These are phyloP conservation scores for Lates japonicus DNA, from an alignment of 2,797 vertebrate genomes.

Conservation along the genomic window DNA sequence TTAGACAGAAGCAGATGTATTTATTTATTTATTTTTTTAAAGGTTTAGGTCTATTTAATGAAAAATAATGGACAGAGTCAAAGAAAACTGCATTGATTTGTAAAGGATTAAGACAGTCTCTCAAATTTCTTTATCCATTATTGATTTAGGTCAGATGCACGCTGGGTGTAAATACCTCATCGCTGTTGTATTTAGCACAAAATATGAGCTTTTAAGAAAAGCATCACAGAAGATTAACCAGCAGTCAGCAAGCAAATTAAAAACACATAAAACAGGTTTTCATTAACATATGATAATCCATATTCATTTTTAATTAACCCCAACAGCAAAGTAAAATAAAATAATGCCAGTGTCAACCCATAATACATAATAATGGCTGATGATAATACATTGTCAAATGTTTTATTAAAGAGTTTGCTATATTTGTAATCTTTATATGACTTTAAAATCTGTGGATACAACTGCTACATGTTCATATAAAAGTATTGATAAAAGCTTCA, in stretches of 20 bases:
- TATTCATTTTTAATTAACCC: conserved; percentile 56
- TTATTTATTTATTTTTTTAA: conserved; percentile 2
- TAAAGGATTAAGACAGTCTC: conserved; percentile 57
- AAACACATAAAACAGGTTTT: conserved; percentile 46
- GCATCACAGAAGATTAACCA: conserved; percentile 32
- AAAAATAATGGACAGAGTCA: conserved; percentile 17
- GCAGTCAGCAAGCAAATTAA: conserved; percentile 28
- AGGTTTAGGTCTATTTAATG: conserved; percentile 17
- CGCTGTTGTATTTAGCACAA: conserved; percentile 60
- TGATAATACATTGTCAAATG: not conserved
- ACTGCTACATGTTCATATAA: not conserved
- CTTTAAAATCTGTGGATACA: not conserved
- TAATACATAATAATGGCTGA: not conserved
- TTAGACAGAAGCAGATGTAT: conserved; percentile 51
- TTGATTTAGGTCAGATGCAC: conserved; percentile 73
- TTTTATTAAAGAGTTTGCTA: not conserved
- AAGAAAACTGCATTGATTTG: conserved; percentile 62
- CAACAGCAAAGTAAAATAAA: conserved; percentile 36
- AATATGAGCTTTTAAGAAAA: conserved; percentile 53
- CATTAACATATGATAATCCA: conserved; percentile 48
- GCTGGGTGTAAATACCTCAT: conserved; percentile 54
- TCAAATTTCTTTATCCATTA: conserved; percentile 67
- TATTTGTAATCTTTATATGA: not conserved
- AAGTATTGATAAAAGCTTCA: not conserved
- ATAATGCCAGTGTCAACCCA: conserved; percentile 11